These are phyloP conservation scores for Trachelus stipa DNA, from an alignment of 2,888 invertebrate species.

Conservation along the genomic window DNA sequence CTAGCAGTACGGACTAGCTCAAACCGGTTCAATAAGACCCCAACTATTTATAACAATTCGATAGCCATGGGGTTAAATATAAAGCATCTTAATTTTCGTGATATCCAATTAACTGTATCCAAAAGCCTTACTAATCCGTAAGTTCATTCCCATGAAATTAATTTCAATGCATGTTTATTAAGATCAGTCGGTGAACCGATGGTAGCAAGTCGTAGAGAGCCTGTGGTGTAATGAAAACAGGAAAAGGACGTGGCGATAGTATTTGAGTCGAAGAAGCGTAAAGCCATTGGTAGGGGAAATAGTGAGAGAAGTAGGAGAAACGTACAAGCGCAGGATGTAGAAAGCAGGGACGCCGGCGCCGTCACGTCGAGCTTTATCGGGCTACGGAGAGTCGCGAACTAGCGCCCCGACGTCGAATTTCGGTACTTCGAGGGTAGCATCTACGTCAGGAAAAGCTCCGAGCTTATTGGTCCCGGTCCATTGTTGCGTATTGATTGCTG, in stretches of 20 bases:
- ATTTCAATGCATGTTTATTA: background rate
- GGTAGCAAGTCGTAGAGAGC: background rate
- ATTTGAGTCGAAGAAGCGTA: background rate
- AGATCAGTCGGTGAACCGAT: background rate
- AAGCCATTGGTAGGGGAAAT: background rate
- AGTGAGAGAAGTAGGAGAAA: background rate
- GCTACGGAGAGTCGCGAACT: constrained; percentile 15
- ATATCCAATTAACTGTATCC: background rate
- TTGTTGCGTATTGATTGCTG: constrained; percentile 67
- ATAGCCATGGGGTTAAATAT: background rate
- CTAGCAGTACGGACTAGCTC: background rate
- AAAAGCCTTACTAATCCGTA: background rate
- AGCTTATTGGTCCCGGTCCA: constrained; percentile 66
- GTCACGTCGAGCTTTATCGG: background rate
- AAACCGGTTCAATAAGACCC: background rate
- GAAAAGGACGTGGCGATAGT: background rate
- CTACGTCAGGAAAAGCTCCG: constrained; percentile 64
- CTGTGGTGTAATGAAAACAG: background rate
- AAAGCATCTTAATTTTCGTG: background rate
- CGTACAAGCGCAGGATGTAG: constrained; percentile 16
- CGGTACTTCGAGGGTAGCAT: constrained; percentile 48
- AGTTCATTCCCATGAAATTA: background rate
- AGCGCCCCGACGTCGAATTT: constrained; percentile 20
- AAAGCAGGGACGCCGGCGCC: constrained; percentile 13
- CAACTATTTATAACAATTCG: background rate